Conservation (phyloP, 2,797 vertebrate species). For the Propithecus perrieri region DNA sequence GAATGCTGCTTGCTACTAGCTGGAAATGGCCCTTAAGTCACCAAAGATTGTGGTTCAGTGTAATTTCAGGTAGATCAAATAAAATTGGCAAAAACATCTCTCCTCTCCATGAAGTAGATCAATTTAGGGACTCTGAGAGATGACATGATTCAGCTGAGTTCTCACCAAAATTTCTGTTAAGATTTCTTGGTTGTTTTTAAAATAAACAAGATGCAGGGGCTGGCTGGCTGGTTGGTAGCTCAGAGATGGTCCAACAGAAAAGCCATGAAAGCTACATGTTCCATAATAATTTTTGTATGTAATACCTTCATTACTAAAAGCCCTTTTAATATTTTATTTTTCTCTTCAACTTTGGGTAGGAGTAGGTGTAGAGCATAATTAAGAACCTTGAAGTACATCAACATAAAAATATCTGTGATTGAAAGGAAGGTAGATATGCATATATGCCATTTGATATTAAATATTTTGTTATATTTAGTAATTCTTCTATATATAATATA, state of each 20-base stretch:
- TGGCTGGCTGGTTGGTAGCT: background rate
- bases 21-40: background rate
- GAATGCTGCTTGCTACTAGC: background rate
- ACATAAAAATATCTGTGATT: background rate
- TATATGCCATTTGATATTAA: background rate
- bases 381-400: background rate
- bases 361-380: background rate
- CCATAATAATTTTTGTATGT: background rate
- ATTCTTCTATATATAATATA: background rate
- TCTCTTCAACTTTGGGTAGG: background rate
- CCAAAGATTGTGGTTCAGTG: background rate
- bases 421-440: background rate
- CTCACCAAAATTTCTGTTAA: background rate
- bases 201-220: background rate
- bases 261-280: background rate
- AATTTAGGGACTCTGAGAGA: background rate
- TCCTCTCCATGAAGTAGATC: background rate
- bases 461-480: background rate
- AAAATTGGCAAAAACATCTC: background rate
- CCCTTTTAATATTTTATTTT: background rate
- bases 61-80: slow-evolving; percentile 22
- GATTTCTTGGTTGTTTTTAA: background rate
- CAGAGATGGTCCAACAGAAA: background rate
- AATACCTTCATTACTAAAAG: background rate
- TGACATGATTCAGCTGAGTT: background rate